Evolutionary conservation across 2,888 invertebrate species (phyloP), one percentile per base, ranked within the genome.

Genomic region (Argyresthia albistria): DNA sequence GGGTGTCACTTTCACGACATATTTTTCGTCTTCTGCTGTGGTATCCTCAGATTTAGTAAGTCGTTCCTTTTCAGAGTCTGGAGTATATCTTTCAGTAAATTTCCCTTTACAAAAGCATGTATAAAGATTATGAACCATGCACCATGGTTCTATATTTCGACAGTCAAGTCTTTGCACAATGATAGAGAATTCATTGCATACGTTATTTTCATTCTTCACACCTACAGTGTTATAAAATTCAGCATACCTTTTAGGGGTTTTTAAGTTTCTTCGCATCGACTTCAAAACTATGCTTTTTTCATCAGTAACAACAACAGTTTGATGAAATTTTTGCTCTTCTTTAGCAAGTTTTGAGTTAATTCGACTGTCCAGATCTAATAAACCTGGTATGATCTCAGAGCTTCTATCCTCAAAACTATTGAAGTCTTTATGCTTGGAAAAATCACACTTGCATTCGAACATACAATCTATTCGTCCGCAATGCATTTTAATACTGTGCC

Each of bases 311-410:
- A 93, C 90, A 25, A 93, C 88, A 4, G 93, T 93, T 61, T 93
- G 92, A 12, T 91, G 92, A 71, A 93, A 93, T 64, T 93, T 92
- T 68, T 91, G 89, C 69, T 93, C 93, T 63, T 91, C 91, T 69
- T 90, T 91, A 0, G 93, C 90, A 56, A 93, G 74, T 54, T 89
- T 88, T 46, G 70, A 76, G 61, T 88, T 89, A 0, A 83, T 82
- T 65, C 88, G 78, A 59, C 82, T 80, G 57, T 90, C 83, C 51
- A 90, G 64, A 59, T 77, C 76, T 37, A 80, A 58, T 50, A 88
- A 66, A 0, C 73, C 76, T 1, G 78, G 74, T 53, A 81, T 61
- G 45, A 72, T 54, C 52, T 75, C 70, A 35, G 64, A 56, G 58
- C 62, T 66, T 47, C 64, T 62, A 43, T 56, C 59, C 52, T 73